Evolutionary conservation across 1,140 invertebrate species (phyloP), one percentile per base, ranked within the genome.

Genomic region (Drosophila grimshawi): DNA sequence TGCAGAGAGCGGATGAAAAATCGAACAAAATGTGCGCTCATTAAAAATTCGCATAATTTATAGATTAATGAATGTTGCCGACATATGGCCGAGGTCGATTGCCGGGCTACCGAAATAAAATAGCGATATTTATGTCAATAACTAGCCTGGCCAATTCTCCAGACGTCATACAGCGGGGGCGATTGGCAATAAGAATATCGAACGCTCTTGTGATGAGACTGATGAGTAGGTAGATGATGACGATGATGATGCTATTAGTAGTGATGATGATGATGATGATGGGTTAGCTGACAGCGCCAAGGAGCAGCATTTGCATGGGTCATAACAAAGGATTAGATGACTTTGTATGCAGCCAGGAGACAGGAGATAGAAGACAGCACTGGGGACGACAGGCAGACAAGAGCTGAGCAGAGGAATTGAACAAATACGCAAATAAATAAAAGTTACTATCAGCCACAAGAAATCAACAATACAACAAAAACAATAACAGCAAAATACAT

Each of bases 41-140:
- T 89, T 89, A 89, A 89, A 89, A 89, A 89, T 89, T 89, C 85
- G 86, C 85, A 90, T 89, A 89, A 89, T 89, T 89, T 89, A 89
- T 79, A 89, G 80, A 89, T 89, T 89, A 89, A 89, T 89, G 85
- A 89, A 89, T 78, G 80, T 80, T 82, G 76, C 57, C 76, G 62
- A 76, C 67, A 76, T 52, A 46, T 60, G 43, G 56, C 8, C 56
- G 65, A 78, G 76, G 70, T 77, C 76, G 66, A 66, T 48, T 57
- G 77, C 59, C 71, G 41, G 61, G 85, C 85, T 89, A 81, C 85
- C 85, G 83, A 88, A 89, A 88, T 88, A 89, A 88, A 86, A 88
- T 88, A 78, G 72, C 46, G n/a, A 88, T 78, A 89, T 89, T 89
- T 88, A 88, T 88, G 70, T 79, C 67, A 59, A 62, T 53, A 64